Evolutionary conservation across 2,113 vertebrate genomes (phyloP).

Genomic region (Ptyas mucosa): DNA sequence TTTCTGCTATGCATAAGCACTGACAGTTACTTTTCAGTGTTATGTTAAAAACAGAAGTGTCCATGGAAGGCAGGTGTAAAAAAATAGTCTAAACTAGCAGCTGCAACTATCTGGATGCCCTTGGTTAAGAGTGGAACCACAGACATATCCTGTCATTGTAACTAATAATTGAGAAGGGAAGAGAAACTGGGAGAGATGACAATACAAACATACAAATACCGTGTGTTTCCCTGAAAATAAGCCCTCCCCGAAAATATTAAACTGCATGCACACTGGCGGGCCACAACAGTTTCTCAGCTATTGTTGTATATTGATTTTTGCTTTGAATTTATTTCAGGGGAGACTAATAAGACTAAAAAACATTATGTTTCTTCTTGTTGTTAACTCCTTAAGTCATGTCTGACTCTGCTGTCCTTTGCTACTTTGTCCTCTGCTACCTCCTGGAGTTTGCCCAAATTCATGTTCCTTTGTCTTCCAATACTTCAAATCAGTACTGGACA

Average conservation of each 20-base stretch:
- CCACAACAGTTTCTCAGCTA: neutral
- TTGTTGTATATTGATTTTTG: neutral
- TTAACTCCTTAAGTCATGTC: neutral
- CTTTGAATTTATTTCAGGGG: neutral
- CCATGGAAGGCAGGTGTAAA: neutral
- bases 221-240: too few relatives aligned
- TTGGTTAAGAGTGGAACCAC: neutral
- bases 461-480: neutral
- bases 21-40: neutral
- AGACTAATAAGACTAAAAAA: neutral
- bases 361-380: neutral
- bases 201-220: neutral
- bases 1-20: neutral
- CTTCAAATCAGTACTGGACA: neutral
- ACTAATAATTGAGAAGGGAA: neutral
- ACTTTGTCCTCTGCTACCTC: too few relatives aligned
- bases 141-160: neutral
- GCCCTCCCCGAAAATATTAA: too few relatives aligned
- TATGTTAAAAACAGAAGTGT: neutral
- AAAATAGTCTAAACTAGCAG: neutral
- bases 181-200: neutral
- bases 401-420: neutral
- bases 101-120: neutral
- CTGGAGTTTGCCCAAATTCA: too few relatives aligned
- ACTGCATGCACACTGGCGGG: too few relatives aligned